A percentile compares a stretch with the other conserved stretches of the same genome.
These are phyloP conservation scores for Psilopsiagon aymara DNA, from an alignment of 2,113 vertebrate species.

Conservation along the genomic window DNA sequence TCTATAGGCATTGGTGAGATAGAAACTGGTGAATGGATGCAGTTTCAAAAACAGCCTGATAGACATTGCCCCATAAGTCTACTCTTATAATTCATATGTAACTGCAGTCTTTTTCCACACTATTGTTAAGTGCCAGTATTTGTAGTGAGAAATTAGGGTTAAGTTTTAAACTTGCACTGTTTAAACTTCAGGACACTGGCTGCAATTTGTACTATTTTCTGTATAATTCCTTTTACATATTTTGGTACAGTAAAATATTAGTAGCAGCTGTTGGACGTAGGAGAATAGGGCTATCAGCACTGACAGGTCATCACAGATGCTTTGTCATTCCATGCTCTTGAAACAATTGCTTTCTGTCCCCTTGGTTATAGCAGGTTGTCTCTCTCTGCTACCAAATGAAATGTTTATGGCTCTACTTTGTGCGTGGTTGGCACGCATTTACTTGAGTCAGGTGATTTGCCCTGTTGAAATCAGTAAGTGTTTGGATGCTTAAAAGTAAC, in stretches of 20 bases:
- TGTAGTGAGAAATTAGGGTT: background rate
- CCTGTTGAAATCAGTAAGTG: background rate
- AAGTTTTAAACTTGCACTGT: background rate
- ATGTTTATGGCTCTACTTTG: background rate
- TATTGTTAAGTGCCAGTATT: background rate
- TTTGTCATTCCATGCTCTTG: background rate
- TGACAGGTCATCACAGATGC: background rate
- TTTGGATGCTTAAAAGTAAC: background rate
- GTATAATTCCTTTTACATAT: background rate
- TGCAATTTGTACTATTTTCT: background rate
- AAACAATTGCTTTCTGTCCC: background rate
- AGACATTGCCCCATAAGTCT: background rate
- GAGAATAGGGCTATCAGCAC: background rate
- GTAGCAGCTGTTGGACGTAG: background rate
- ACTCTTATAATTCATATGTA: background rate
- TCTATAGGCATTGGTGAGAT: background rate
- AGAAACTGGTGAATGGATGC: background rate
- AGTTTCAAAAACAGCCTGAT: background rate
- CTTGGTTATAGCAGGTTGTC: background rate
- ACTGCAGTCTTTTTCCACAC: background rate
- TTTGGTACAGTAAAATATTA: background rate
- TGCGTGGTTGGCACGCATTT: fast-evolving
- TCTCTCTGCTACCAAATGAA: background rate
- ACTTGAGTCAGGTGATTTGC: background rate
- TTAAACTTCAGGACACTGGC: background rate